Conservation (phyloP, 2,888 invertebrate genomes). For the Cremastobaeus sp. region DNA sequence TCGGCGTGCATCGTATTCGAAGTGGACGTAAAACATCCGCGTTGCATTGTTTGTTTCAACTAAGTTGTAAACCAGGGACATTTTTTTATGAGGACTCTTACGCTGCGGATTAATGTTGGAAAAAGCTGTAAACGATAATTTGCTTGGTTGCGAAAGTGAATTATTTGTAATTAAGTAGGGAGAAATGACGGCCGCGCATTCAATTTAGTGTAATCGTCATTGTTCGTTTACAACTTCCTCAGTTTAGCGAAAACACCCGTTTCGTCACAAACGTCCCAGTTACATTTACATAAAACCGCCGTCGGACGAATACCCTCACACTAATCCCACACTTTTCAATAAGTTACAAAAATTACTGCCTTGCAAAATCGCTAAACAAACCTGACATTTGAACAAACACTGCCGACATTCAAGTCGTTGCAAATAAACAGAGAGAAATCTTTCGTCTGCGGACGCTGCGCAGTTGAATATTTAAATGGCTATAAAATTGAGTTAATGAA, state of each 20-base stretch:
- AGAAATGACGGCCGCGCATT: too few species aligned
- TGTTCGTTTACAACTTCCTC: conserved; percentile 8
- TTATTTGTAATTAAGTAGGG: neutral
- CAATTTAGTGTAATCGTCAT: too few species aligned
- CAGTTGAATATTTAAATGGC: too few species aligned
- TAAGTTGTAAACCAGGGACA: too few species aligned
- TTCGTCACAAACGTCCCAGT: conserved; percentile 26
- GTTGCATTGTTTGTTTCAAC: neutral
- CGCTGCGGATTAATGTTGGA: too few species aligned
- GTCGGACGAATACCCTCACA: neutral
- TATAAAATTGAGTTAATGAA: too few species aligned
- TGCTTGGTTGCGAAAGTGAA: too few species aligned
- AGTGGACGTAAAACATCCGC: neutral
- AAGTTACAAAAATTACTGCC: conserved; percentile 14
- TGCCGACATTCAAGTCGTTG: neutral
- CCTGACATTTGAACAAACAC: neutral
- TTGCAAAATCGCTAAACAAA: conserved; percentile 29
- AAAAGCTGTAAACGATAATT: too few species aligned
- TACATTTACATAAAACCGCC: conserved; percentile 7
- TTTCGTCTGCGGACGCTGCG: too few species aligned
- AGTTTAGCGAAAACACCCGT: neutral
- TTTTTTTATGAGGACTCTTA: too few species aligned
- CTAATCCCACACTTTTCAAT: conserved; percentile 30
- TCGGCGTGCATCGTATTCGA: neutral
- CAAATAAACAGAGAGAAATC: neutral